Evolutionary conservation across 2,797 vertebrate species (phyloP).

Genomic region (Podarcis siculus): DNA sequence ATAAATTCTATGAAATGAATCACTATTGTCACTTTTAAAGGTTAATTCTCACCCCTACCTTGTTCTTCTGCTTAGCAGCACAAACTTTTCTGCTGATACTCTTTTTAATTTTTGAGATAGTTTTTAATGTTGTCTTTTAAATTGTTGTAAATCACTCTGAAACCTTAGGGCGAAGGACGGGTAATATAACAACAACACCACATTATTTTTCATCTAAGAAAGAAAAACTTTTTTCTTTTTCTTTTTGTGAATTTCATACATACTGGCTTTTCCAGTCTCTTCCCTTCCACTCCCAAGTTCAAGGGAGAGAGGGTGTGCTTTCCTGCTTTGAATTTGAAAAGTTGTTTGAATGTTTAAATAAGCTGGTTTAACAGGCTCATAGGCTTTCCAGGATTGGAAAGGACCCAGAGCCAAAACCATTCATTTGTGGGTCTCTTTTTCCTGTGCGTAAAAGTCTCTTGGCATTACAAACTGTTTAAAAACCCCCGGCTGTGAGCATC

Average conservation of each 20-base stretch:
- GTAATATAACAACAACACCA: too few relatives aligned
- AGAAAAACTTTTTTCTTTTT: not conserved
- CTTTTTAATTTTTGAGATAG: too few relatives aligned
- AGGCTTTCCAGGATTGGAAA: conserved; percentile 32
- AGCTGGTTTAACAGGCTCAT: conserved; percentile 62
- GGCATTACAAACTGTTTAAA: not conserved
- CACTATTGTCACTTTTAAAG: too few relatives aligned
- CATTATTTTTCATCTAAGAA: too few relatives aligned
- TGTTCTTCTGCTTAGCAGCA: too few relatives aligned
- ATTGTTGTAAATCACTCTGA: too few relatives aligned
- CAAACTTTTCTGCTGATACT: too few relatives aligned
- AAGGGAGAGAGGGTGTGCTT: not conserved
- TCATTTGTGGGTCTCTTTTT: not conserved
- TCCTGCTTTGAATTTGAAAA: not conserved
- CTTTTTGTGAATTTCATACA: not conserved
- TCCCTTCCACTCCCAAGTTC: not conserved
- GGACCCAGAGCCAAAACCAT: conserved; percentile 52
- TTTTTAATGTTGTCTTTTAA: too few relatives aligned
- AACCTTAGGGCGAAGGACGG: too few relatives aligned
- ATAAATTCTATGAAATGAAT: too few relatives aligned
- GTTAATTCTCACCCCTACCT: too few relatives aligned
- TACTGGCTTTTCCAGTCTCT: not conserved
- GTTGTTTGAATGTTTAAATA: not conserved
- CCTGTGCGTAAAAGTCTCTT: conserved; percentile 46
- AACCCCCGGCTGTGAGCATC: not conserved